A percentile compares a stretch with the other conserved stretches of the same genome.
Evolutionary conservation across 2,797 vertebrate genomes (phyloP).

Genomic region (Gymnoscopelus microlampas): DNA sequence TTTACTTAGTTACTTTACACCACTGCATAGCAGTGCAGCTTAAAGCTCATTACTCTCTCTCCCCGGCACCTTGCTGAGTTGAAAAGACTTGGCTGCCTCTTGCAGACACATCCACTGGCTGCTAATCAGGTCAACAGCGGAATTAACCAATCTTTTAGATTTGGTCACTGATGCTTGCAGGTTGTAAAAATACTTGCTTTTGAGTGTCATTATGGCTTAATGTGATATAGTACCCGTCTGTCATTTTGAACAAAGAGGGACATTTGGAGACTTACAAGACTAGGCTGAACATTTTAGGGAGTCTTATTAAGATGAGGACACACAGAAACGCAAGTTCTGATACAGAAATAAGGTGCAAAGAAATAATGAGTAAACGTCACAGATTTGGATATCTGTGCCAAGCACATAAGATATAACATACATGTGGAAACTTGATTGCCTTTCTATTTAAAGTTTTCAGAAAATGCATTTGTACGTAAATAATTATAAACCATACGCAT

Average conservation of each 20-base stretch:
- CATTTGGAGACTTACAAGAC: conserved; percentile 56
- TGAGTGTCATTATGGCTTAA: conserved; percentile 80
- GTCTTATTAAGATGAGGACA: conserved; percentile 23
- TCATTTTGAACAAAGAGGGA: conserved; percentile 79
- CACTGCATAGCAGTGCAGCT: conserved; percentile 77
- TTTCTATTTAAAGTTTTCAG: neutral
- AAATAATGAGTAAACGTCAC: no score
- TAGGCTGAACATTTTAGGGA: conserved; percentile 33
- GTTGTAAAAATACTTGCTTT: conserved; percentile 87
- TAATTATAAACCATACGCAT: no score
- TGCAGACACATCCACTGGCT: conserved; percentile 80
- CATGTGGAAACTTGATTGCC: neutral
- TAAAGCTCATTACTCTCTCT: conserved; percentile 87
- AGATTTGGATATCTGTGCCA: no score
- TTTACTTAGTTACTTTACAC: no score
- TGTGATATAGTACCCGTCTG: conserved; percentile 78
- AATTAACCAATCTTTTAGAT: conserved; percentile 85
- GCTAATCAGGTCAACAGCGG: conserved; percentile 85
- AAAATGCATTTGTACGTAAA: neutral
- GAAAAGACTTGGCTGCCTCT: conserved; percentile 82
- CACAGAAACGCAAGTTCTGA: conserved; percentile 18
- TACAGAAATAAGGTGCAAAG: neutral
- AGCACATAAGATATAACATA: no score
- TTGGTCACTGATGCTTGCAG: conserved; percentile 86
- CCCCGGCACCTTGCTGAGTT: conserved; percentile 83